Evolutionary conservation across 2,113 vertebrate species (phyloP).

Genomic region (Suricata suricatta): DNA sequence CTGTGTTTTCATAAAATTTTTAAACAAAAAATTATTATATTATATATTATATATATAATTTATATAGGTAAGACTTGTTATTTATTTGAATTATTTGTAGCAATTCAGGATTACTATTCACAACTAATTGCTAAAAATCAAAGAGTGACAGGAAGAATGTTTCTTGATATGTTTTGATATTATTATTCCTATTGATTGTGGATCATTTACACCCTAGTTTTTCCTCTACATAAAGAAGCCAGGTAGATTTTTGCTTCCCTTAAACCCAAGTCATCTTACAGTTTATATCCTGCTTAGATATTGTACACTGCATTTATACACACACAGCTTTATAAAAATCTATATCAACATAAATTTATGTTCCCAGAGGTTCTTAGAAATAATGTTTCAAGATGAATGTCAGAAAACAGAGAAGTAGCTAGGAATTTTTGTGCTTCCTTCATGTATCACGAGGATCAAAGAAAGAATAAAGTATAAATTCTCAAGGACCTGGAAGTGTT

Average conservation of each 20-base stretch:
- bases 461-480: neutral
- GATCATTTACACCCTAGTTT: neutral
- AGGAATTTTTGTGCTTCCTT: neutral
- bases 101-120: neutral
- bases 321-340: neutral
- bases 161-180: neutral
- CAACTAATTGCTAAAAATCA: neutral
- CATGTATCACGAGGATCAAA: neutral
- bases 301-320: neutral
- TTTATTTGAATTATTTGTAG: neutral
- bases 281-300: neutral
- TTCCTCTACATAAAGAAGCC: neutral
- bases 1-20: neutral
- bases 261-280: neutral
- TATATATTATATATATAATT: neutral
- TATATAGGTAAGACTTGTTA: neutral
- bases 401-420: neutral
- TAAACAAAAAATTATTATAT: neutral
- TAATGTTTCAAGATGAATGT: neutral
- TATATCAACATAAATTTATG: neutral
- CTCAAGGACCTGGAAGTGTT: neutral
- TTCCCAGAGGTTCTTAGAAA: neutral
- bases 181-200: neutral
- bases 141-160: neutral
- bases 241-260: neutral